These are phyloP conservation scores for Cistogaster globosa DNA, from an alignment of 2,888 invertebrate species.

Conservation along the genomic window DNA sequence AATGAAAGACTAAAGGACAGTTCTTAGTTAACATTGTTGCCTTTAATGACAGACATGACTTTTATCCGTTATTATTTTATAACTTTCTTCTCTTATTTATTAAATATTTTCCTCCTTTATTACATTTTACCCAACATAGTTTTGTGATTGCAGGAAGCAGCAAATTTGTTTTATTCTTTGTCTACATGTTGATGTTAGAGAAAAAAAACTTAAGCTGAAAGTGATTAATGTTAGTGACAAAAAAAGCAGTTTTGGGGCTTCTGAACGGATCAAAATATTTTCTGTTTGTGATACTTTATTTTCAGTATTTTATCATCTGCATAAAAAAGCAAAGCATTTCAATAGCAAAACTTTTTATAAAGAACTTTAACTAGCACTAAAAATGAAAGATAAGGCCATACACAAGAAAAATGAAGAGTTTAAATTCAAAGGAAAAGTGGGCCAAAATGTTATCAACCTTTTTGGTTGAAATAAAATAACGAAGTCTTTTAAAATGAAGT, in stretches of 20 bases:
- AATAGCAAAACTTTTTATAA: constrained; percentile 5
- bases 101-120: no score
- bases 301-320: constrained; percentile 22
- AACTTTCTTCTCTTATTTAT: no score
- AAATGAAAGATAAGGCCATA: constrained; percentile 2
- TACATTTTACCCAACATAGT: no score
- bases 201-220: constrained; percentile 26
- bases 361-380: neutral
- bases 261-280: constrained; percentile 65
- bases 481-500: no score
- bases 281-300: constrained; percentile 35
- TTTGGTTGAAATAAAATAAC: neutral
- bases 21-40: no score
- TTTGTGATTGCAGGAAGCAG: neutral
- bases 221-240: constrained; percentile 57
- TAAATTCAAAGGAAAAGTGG: neutral
- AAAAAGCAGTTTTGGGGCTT: constrained; percentile 45
- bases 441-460: constrained; percentile 2
- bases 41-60: no score
- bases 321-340: constrained; percentile 39
- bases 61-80: no score
- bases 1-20: no score
- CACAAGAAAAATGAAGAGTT: neutral
- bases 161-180: neutral
- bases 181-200: neutral